A percentile compares a stretch with the other conserved stretches of the same genome.
These are phyloP conservation scores for Tichodroma muraria DNA, from an alignment of 2,113 vertebrate genomes.

Conservation along the genomic window DNA sequence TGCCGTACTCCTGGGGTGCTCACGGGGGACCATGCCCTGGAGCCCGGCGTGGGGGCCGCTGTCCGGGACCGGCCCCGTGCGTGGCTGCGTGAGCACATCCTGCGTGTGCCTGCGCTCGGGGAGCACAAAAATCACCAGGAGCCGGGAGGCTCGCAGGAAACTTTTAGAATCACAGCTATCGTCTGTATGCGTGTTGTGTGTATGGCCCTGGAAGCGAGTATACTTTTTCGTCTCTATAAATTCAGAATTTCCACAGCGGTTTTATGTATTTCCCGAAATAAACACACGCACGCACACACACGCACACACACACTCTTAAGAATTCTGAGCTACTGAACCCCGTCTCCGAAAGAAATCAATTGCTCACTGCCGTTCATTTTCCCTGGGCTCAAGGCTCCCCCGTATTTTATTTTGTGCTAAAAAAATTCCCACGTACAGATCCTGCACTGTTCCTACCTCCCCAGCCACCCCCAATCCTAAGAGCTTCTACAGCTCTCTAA, in stretches of 20 bases:
- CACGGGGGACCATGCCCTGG: fast-evolving
- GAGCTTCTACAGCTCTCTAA: not conserved
- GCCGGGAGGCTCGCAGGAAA: not conserved
- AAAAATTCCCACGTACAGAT: not conserved
- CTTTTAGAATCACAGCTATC: not conserved
- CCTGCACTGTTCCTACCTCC: not conserved
- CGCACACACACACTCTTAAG: not conserved
- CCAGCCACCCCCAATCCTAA: not conserved
- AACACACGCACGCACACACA: not conserved
- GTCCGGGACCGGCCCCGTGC: not conserved
- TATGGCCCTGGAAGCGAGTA: not conserved
- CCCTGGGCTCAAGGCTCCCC: not conserved
- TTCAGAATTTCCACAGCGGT: not conserved
- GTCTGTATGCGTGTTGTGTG: not conserved
- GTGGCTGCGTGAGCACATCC: not conserved
- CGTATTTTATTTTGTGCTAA: not conserved
- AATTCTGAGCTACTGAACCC: not conserved
- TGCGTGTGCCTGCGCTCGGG: not conserved
- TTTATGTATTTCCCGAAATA: not conserved
- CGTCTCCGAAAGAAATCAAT: not conserved
- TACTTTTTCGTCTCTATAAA: too few relatives aligned
- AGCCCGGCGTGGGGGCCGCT: not conserved
- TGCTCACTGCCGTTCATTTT: not conserved
- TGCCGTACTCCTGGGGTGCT: not conserved
- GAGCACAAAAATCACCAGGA: not conserved